These are phyloP conservation scores for Drosophila punjabiensis DNA, from an alignment of 1,140 invertebrate genomes.

Conservation along the genomic window DNA sequence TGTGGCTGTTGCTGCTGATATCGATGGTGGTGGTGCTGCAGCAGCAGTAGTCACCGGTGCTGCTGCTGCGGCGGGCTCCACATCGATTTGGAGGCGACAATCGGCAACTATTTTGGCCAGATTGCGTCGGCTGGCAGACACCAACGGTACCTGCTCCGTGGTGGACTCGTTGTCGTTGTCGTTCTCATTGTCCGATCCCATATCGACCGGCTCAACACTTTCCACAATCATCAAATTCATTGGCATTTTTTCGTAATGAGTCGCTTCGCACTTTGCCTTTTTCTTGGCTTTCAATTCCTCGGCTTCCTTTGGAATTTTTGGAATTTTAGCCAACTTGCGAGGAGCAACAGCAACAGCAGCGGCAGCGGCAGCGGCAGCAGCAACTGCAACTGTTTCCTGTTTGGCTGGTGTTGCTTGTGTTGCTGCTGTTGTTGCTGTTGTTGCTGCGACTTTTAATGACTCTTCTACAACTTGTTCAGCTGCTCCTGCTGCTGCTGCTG, in stretches of 20 bases:
- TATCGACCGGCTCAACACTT: slow-evolving; percentile 63
- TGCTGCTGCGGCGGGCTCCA: slow-evolving; percentile 33
- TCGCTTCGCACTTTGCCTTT: slow-evolving; percentile 75
- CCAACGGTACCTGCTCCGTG: slow-evolving; percentile 78
- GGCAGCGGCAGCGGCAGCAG: slow-evolving; percentile 8
- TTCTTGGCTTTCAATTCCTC: slow-evolving; percentile 77
- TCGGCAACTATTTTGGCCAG: slow-evolving; percentile 77
- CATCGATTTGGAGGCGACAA: slow-evolving; percentile 79
- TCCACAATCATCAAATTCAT: slow-evolving; percentile 76
- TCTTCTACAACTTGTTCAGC: slow-evolving; percentile 82
- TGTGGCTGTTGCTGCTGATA: slow-evolving; percentile 35
- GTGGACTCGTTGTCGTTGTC: slow-evolving; percentile 32
- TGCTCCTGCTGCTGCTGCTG: slow-evolving; percentile 53
- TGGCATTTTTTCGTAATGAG: slow-evolving; percentile 77
- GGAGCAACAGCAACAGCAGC: slow-evolving; percentile 35
- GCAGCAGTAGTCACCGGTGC: slow-evolving; percentile 24
- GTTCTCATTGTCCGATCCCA: slow-evolving; percentile 67
- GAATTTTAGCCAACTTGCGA: slow-evolving; percentile 69
- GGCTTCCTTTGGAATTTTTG: slow-evolving; percentile 79
- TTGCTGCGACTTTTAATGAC: slow-evolving; percentile 72
- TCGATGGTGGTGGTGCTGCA: slow-evolving; percentile 27
- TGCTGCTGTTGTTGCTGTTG: slow-evolving; percentile 39
- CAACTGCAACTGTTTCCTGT: slow-evolving; percentile 84
- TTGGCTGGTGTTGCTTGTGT: slow-evolving; percentile 57
- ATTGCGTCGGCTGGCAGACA: slow-evolving; percentile 64